These are phyloP conservation scores for Chloroceryle amazona DNA, from an alignment of 2,797 vertebrate genomes.

Conservation along the genomic window DNA sequence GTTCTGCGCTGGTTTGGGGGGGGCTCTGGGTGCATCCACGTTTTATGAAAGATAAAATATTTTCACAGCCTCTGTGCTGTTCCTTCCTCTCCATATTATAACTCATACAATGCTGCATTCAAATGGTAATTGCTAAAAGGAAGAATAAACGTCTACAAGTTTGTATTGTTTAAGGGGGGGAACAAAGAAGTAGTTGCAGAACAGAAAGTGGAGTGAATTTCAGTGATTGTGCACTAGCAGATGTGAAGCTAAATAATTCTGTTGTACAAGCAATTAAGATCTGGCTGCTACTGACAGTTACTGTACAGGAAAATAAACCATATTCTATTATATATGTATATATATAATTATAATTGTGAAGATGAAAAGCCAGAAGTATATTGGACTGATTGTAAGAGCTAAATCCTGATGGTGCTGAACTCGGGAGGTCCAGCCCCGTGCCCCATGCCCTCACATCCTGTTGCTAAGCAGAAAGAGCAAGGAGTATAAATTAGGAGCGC, in stretches of 20 bases:
- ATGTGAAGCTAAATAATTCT: background rate
- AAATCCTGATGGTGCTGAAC: background rate
- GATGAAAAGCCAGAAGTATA: background rate
- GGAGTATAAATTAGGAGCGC: background rate
- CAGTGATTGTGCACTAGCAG: background rate
- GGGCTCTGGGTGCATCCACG: background rate
- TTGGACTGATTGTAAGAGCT: slow-evolving; percentile 1
- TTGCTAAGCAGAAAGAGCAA: background rate
- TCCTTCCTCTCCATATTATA: background rate
- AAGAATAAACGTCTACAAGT: background rate
- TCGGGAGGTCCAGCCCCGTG: background rate
- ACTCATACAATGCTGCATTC: background rate
- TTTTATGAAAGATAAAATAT: background rate
- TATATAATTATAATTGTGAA: background rate
- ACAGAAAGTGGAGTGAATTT: background rate
- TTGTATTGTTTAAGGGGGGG: background rate
- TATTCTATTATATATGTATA: background rate
- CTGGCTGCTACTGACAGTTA: slow-evolving; percentile 12
- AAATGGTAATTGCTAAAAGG: background rate
- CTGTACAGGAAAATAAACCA: slow-evolving; percentile 51
- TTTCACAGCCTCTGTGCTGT: background rate
- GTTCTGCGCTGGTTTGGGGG: background rate
- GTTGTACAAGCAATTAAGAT: background rate
- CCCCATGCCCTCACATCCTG: background rate
- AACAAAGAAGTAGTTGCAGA: background rate